A percentile compares a stretch with the other conserved stretches of the same genome.
phyloP scores from a whole-genome alignment of 2,113 vertebrate species.

The Scytalopus superciliaris region DNA sequence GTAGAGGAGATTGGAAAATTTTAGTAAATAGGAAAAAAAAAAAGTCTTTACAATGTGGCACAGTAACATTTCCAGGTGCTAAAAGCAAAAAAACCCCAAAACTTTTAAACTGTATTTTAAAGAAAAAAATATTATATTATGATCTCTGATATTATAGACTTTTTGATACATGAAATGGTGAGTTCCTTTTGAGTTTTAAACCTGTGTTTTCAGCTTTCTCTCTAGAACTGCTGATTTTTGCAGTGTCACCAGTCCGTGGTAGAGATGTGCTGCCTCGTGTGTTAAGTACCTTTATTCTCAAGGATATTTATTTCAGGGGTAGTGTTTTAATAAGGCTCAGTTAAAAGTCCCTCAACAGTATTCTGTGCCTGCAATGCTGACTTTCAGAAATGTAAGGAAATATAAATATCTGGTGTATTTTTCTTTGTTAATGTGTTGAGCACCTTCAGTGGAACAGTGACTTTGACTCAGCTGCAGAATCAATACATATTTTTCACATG shows the following conservation, averaged over 20 bases:
- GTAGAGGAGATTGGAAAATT: too few species aligned
- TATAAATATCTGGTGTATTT: background rate
- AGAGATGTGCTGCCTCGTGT: background rate
- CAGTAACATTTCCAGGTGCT: background rate
- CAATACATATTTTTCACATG: background rate
- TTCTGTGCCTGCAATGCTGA: background rate
- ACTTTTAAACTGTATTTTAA: background rate
- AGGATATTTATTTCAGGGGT: background rate
- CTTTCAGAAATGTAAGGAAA: background rate
- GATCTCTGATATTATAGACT: rapidly evolving
- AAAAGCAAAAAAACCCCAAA: background rate
- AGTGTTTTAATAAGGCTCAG: background rate
- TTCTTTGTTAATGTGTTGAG: background rate
- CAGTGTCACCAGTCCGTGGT: background rate
- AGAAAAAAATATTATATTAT: background rate
- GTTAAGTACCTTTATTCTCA: background rate
- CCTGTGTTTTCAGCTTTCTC: background rate
- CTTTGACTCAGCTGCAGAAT: background rate
- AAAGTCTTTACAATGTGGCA: too few species aligned
- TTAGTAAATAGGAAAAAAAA: too few species aligned
- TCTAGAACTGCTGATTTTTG: background rate
- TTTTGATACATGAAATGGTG: background rate
- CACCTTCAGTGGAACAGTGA: background rate
- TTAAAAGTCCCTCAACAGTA: background rate
- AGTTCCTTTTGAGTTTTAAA: background rate